Base-by-base conservation (phyloP, 2,888 invertebrate species). In the Tetheella fluctuosa region DNA sequence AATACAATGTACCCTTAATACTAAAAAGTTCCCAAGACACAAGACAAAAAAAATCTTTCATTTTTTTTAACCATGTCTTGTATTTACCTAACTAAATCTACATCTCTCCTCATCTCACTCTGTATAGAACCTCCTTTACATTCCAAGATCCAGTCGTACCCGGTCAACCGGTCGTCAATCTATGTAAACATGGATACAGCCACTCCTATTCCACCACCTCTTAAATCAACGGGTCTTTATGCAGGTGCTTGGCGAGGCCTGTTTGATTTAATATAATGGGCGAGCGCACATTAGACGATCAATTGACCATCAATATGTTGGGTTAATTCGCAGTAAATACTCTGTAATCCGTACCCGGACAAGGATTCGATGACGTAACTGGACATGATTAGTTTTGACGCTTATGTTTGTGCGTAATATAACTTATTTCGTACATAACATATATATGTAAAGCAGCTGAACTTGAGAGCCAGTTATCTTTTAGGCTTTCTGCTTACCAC, bases 201-300 rank as follows among this genome's bases (percentile, higher is more conserved):
- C 17, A 1, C 20, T 48, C 17, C 20, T n/a, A 20, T 20, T 10
- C 17, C 71, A 73, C 69, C 68, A 67, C 77, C 82, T 77, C 83
- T 83, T 91, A 91, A 91, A 91, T 91, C 91, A 91, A 83, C 74
- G 70, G 86, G 89, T 84, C 87, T 88, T 90, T 91, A 89, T 89
- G 64, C 88, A 90, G 89, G 89, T 89, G 85, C 73, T 77, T 82
- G 80, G 70, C 77, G 77, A 75, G 39, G 39, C 7, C 39, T 72
- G 82, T 81, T 85, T 91, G 91, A 92, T 91, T 91, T 91, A 91
- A 91, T 90, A 89, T 91, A 88, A 92, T 91, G 86, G 90, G 79
- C 83, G 77, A 80, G 82, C 80, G 81, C 77, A 82, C 88, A 91
- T 91, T 90, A 90, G 86, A 84, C 89, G 88, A 89, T 89, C 91